Evolutionary conservation across 2,888 invertebrate species (phyloP).

Genomic region (Parochlus steinenii): DNA sequence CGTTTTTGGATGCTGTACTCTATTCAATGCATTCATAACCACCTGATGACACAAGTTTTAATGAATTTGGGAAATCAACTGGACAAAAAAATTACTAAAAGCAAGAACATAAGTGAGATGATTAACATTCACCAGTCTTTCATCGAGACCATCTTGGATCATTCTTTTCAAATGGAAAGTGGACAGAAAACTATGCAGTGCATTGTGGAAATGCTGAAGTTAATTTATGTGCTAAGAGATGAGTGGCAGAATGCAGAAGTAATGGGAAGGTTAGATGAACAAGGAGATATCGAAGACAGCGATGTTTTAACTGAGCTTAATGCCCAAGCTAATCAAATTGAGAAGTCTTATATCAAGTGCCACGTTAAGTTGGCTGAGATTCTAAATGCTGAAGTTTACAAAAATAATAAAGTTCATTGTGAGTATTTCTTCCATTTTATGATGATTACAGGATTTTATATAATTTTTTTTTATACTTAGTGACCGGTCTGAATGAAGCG

Average conservation of each 20-base stretch:
- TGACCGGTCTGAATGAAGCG: too few relatives aligned
- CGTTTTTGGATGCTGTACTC: conserved; percentile 38
- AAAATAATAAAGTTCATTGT: too few relatives aligned
- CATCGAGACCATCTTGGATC: conserved; percentile 21
- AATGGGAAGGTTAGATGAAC: conserved; percentile 1
- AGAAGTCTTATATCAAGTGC: conserved; percentile 9
- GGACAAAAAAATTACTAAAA: conserved; percentile 20
- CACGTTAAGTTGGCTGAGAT: conserved; percentile 5
- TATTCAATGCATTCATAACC: conserved; percentile 34
- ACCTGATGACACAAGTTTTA: conserved; percentile 34
- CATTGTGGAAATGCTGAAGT: conserved; percentile 21
- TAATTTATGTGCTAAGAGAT: conserved; percentile 23
- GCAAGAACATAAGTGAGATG: conserved; percentile 23
- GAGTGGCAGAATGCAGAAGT: conserved; percentile 21
- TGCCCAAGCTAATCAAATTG: conserved; percentile 5
- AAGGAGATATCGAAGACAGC: conserved; percentile 1
- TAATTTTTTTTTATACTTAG: too few relatives aligned
- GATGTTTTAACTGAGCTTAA: conserved; percentile 1
- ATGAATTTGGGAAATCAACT: conserved; percentile 25
- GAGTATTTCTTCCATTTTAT: too few relatives aligned
- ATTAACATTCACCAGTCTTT: conserved; percentile 24
- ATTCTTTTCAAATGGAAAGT: conserved; percentile 19
- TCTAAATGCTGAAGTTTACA: too few relatives aligned
- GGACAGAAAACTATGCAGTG: background rate
- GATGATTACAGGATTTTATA: too few relatives aligned